Evolutionary conservation across 2,113 vertebrate genomes (phyloP).

Genomic region (Hirundichthys speculiger): DNA sequence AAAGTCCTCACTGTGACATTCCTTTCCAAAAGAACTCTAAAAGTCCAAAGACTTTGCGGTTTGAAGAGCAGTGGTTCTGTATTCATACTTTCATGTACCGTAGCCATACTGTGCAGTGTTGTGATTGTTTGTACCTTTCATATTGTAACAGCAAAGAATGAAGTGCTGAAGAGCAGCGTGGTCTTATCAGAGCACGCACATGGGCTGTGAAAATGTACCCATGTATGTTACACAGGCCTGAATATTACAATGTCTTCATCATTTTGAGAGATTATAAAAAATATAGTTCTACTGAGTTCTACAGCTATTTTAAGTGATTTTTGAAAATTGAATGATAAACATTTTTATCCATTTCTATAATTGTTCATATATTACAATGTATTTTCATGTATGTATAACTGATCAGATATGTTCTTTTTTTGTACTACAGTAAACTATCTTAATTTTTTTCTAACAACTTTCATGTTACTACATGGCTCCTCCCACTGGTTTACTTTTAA

Average conservation of each 20-base stretch:
- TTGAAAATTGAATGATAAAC: too few species aligned
- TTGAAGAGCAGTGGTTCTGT: conserved; percentile 5
- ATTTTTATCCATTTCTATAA: too few species aligned
- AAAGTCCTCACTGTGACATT: conserved; percentile 15
- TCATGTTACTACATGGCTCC: too few species aligned
- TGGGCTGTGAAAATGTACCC: conserved; percentile 18
- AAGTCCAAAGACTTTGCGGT: conserved; percentile 3
- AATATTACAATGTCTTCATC: neutral
- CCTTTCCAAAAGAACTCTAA: conserved; percentile 36
- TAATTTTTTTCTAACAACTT: too few species aligned
- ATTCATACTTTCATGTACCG: conserved; percentile 34
- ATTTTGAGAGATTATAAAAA: too few species aligned
- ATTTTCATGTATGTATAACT: too few species aligned
- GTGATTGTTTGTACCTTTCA: conserved; percentile 58
- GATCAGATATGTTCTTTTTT: too few species aligned
- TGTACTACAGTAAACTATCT: too few species aligned
- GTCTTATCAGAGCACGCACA: conserved; percentile 2
- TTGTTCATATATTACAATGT: too few species aligned
- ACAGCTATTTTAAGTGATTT: too few species aligned
- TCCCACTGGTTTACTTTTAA: neutral
- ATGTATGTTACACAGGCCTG: too few species aligned
- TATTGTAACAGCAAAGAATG: conserved; percentile 45
- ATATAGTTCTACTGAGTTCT: too few species aligned
- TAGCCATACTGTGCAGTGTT: conserved; percentile 54
- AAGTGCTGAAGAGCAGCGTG: conserved; percentile 44